phyloP scores from a whole-genome alignment of 2,888 invertebrate species.

The Pristionchus exspectatus region DNA sequence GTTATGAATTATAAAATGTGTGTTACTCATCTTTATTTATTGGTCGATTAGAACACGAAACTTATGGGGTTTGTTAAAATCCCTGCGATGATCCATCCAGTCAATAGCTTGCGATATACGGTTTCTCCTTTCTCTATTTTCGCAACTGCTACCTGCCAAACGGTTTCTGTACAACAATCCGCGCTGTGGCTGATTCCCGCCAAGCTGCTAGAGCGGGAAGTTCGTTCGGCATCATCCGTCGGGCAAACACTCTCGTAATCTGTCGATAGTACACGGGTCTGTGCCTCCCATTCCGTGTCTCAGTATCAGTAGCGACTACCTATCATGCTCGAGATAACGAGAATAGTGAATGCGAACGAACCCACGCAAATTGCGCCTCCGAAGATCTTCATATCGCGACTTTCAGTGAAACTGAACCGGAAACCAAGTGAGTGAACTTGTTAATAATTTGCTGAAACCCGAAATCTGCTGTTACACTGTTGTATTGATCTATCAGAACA shows the following conservation, averaged over 20 bases:
- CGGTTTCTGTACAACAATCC: slow-evolving; percentile 1
- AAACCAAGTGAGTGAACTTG: not conserved
- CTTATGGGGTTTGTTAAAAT: too few relatives aligned
- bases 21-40: not conserved
- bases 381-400: not conserved
- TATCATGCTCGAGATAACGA: slow-evolving; percentile 6
- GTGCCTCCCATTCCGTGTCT: not conserved
- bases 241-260: slow-evolving; percentile 10
- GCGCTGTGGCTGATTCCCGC: not conserved
- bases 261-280: slow-evolving; percentile 28
- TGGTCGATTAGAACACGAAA: not conserved
- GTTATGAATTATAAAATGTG: not conserved
- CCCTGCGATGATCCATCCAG: not conserved
- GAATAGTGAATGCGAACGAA: not conserved
- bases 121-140: slow-evolving; percentile 15
- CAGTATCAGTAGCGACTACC: not conserved
- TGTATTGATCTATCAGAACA: not conserved
- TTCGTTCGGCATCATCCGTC: slow-evolving; percentile 21
- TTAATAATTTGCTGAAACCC: not conserved
- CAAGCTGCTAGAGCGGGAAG: slow-evolving; percentile 13
- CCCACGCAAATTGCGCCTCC: not conserved
- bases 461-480: not conserved
- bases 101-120: not conserved
- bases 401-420: not conserved
- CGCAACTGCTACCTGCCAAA: not conserved